Evolutionary conservation across 2,797 vertebrate genomes (phyloP), one percentile per base, ranked within the genome.

Genomic region (Enteromius afrohamiltoni): DNA sequence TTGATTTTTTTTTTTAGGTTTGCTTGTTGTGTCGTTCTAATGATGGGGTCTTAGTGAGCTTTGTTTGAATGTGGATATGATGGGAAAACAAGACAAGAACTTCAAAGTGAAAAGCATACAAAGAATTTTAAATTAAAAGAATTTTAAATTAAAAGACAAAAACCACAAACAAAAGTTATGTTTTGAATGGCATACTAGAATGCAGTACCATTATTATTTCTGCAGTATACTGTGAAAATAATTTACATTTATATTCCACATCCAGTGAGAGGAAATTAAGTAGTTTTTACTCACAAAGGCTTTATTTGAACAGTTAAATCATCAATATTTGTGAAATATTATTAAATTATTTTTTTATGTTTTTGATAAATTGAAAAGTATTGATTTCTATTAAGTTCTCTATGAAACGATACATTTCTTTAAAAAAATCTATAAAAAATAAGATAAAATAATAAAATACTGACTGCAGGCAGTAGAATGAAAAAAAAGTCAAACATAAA

Each of bases 71-170:
- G 0, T 9, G 21, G 21, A 75, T 23, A 76, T 76, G 47, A 34
- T 58, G 13, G 9, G 6, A 37, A 75, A 55, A 37, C 49, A 75
- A 58, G 71, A 34, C 11, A 37, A 31, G 26, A 58, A 23, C 51
- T 58, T 58, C 51, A 76, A 58, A 74, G 71, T 10, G 53, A 31
- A 34, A n/a, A 31, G 19, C 6, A 21, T 51, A 51, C 9, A 75
- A 75, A 75, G 71, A 75, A 55, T 75, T 37, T 55, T 0, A 75
- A 75, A 53, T 75, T 3, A 55, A 58, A 58, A 55, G 49, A 55
- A 75, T 73, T 13, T 73, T 4, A 51, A 51, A 31, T 55, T 23
- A 21, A 75, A 75, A 58, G 51, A 40, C 21, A 40, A 75, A 76
- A 58, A 37, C 31, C 55, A 37, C 21, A 75, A 75, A 51, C 47